Base-by-base conservation (phyloP, 2,888 invertebrate species). In the Aricia artaxerxes region DNA sequence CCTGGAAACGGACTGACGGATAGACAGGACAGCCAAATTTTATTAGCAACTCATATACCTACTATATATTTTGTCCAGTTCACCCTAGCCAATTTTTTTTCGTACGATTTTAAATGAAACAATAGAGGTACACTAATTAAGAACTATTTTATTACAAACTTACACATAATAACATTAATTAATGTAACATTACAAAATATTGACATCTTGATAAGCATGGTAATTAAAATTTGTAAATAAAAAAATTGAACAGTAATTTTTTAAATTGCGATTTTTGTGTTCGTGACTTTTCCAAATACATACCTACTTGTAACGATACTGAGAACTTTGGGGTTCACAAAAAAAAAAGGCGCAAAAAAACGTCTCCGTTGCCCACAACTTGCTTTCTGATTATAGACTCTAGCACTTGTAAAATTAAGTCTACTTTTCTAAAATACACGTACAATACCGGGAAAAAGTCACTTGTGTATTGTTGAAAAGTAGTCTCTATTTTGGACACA, bases 141-240 rank as follows among this genome's bases (percentile, higher is more conserved):
- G 16, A 69, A 69, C 31, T 38, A 35, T 13, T 69, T 69, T 69
- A 69, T 69, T 69, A 69, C 69, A 69, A 69, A 13, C 69, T 69
- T 69, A 69, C 31, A 69, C 31, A 35, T 24, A n/a, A 6, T 69
- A 38, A 35, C 9, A 69, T 5, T 69, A 61, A 16, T 49, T 49
- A 61, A n/a, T 61, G 61, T 64, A 64, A 5, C 35, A 16, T 35
- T 69, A 69, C 69, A 35, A 69, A 69, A 38, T 69, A 69, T 69
- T 69, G 35, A 69, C 35, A 35, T 38, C 13, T 31, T 49, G 49
- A 49, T 9, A 49, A 49, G 49, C 9, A 3, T 49, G 9, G 0
- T 6, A 40, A 6, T 40, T 5, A 40, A 40, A 40, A 49, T 9
- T 49, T 49, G 40, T 40, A 9, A 49, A 49, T 0, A 9, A 49